Evolutionary conservation across 2,113 vertebrate species (phyloP).

Genomic region (Passer domesticus): DNA sequence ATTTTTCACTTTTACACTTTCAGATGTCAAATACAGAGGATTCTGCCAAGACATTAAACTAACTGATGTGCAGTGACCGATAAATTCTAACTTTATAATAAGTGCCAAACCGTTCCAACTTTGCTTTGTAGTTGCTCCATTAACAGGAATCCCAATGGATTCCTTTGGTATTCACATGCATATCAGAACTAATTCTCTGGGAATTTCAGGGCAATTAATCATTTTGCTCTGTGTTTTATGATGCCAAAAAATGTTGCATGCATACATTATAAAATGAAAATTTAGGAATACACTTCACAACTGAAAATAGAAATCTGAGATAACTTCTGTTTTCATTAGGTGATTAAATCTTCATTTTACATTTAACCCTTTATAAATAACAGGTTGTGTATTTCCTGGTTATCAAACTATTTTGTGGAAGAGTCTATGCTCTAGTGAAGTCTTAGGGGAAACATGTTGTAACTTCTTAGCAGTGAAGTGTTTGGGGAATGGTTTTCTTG

Average conservation of each 20-base stretch:
- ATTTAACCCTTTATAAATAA: background rate
- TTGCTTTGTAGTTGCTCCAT: constrained; percentile 50
- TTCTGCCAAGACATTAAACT: background rate
- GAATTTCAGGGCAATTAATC: constrained; percentile 54
- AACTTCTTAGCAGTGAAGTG: background rate
- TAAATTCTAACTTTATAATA: constrained; percentile 37
- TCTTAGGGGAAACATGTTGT: background rate
- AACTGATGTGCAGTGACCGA: constrained; percentile 38
- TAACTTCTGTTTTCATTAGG: background rate
- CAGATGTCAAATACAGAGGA: constrained; percentile 23
- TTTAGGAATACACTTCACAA: background rate
- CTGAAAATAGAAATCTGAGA: background rate
- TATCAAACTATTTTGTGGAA: background rate
- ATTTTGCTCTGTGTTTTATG: constrained; percentile 10
- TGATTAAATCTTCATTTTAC: background rate
- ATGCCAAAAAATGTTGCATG: constrained; percentile 20
- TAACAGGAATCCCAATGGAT: constrained; percentile 16
- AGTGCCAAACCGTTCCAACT: constrained; percentile 10
- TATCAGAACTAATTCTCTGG: constrained; percentile 50
- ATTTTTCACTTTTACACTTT: background rate
- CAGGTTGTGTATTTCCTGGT: background rate
- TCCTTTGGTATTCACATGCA: constrained; percentile 48
- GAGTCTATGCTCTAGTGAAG: background rate
- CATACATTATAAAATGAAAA: background rate
- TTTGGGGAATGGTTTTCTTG: background rate